A percentile compares a stretch with the other conserved stretches of the same genome.
phyloP scores from a whole-genome alignment of 2,797 vertebrate species.

The Catamblyrhynchus diadema region DNA sequence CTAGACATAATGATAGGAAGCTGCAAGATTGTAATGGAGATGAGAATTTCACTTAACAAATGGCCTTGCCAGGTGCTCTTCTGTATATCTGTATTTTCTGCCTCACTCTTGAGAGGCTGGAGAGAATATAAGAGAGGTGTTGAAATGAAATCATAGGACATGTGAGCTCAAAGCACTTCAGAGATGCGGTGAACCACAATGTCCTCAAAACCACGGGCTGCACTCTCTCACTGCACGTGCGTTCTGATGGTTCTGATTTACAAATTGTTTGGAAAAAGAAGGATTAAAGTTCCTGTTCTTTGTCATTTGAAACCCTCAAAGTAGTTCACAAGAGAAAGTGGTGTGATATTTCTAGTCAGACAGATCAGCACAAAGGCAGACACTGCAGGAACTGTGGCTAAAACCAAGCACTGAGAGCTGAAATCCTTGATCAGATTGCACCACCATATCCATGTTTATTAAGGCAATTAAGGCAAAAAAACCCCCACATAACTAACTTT shows the following conservation, averaged over 20 bases:
- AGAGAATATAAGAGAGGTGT: neutral
- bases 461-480: neutral
- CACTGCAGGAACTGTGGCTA: neutral
- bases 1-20: conserved; percentile 11
- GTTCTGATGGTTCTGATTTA: conserved; percentile 54
- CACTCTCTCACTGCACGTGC: neutral
- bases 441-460: neutral
- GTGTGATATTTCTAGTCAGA: neutral
- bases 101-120: neutral
- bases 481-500: neutral
- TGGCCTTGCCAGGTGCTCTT: neutral
- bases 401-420: neutral
- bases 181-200: conserved; percentile 13
- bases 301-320: conserved; percentile 32
- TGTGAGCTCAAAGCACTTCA: conserved; percentile 11
- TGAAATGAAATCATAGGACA: conserved; percentile 10
- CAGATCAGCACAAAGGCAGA: neutral
- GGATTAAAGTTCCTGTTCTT: conserved; percentile 45
- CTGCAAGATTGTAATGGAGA: neutral
- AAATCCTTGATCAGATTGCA: neutral
- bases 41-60: conserved; percentile 27
- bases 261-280: conserved; percentile 60
- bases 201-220: conserved; percentile 12
- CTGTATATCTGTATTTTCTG: neutral
- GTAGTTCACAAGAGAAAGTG: conserved; percentile 15